These are phyloP conservation scores for Saccopteryx leptura DNA, from an alignment of 2,113 vertebrate species.

Conservation along the genomic window DNA sequence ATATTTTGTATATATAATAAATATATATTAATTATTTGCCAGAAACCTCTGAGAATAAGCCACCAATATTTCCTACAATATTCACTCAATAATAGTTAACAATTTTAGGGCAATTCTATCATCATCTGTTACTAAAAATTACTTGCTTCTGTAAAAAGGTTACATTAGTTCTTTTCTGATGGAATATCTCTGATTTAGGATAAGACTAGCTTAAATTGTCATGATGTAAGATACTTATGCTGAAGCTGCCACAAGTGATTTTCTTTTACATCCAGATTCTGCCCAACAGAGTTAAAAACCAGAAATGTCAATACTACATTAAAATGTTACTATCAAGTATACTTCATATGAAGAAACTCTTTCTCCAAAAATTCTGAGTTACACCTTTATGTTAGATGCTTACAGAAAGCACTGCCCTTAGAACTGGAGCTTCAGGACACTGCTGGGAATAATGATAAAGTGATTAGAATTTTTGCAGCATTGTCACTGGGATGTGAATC, in stretches of 20 bases:
- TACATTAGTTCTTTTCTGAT: conserved; percentile 41
- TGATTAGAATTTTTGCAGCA: conserved; percentile 65
- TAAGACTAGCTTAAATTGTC: conserved; percentile 45
- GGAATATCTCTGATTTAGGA: background rate
- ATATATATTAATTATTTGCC: background rate
- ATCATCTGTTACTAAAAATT: background rate
- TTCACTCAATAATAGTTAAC: background rate
- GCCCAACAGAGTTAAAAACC: conserved; percentile 77
- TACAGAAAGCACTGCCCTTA: conserved; percentile 51
- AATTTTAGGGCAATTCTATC: background rate
- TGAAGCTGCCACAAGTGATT: conserved; percentile 58
- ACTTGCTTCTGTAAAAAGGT: conserved; percentile 39
- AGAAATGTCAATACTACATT: conserved; percentile 85
- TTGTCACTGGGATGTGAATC: conserved; percentile 61
- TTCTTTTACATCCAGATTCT: conserved; percentile 76
- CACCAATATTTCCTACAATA: background rate
- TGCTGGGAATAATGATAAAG: conserved; percentile 56
- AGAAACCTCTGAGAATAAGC: background rate
- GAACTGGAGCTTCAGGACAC: conserved; percentile 34
- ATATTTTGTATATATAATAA: background rate
- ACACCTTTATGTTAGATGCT: conserved; percentile 56
- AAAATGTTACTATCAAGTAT: conserved; percentile 81
- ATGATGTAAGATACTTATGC: conserved; percentile 45
- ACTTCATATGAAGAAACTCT: conserved; percentile 78
- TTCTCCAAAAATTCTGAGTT: conserved; percentile 67